Base-by-base conservation (phyloP, 2,113 vertebrate genomes). In the Hyla sarda region DNA sequence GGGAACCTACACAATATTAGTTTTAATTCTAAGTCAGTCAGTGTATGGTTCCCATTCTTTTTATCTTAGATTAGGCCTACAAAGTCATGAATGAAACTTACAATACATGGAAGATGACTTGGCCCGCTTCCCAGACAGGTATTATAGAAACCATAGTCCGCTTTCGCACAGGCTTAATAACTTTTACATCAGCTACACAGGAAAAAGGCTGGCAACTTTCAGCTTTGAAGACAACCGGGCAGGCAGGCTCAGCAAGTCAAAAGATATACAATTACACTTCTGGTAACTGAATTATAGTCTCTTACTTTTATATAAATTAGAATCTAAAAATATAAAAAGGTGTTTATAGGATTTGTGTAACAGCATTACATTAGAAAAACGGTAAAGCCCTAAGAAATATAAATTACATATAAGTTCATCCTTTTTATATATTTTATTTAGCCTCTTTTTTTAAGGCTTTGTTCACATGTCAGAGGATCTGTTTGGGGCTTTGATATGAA, bases 61-160 rank as follows among this genome's bases (percentile, higher is more conserved):
- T 41, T 25, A 52, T 45, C 25, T 56, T 45, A 37, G 23, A 45
- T 58, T 45, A 25, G 77, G 77, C 54, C 12, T 45, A 28, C 5
- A 45, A 60, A 62, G 77, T 62, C 41, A 45, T 80, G 77, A 80
- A 60, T 37, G 23, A 62, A 41, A 54, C 76, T 50, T 47, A 25
- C 76, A 58, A 78, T 78, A 58, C n/a, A 60, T 80, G 32, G 23
- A 45, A 62, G 54, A 80, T 25, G 13, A 14, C 54, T 80, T 80
- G 77, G 77, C 54, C 32, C 32, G 45, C 32, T 80, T 80, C 54
- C 77, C 54, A 80, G 77, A 62, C 77, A 60, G 77, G 60, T 80
- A 37, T 78, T 79, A 45, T 25, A 80, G 56, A 25, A 80, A 80
- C 45, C 34, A 80, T 80, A 80, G 56, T 56, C 77, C 60, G 54